Evolutionary conservation across 2,113 vertebrate genomes (phyloP), one percentile per base, ranked within the genome.

Genomic region (Crocuta crocuta): DNA sequence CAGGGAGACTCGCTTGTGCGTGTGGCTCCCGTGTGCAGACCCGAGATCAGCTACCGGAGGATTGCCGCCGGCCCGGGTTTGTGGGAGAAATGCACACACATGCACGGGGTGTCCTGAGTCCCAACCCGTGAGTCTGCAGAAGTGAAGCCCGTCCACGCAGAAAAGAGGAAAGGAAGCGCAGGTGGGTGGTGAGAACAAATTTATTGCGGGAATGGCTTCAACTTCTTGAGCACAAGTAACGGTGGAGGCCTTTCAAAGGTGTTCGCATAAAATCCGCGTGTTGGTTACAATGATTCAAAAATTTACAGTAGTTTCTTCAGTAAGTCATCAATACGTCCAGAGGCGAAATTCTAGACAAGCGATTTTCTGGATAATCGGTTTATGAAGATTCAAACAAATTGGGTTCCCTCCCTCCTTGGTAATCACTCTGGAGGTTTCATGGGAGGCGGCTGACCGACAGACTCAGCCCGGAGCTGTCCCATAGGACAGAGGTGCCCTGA

Each of bases 401-500:
- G 48, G 31, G 31, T 24, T 2, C 21, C 28, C 16, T 50, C 45
- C 12, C 26, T 66, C 39, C 24, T 66, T 17, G 4, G 26, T 15
- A 10, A 68, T 63, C 48, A 24, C 24, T 45, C 43, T 6, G 58
- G 71, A 48, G 26, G 28, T 13, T 78, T 68, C 4, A 11, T 2
- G 23, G 58, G 23, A 24, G 4, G 4, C 23, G 35, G 39, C 58
- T 87, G 63, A 33, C 50, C 28, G 16, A 35, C 33, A 73, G 21
- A 50, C 2, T 28, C 35, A 10, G 28, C 35, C 13, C 2, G 5
- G 81, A 8, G 73, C 53, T 26, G 43, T 35, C 68, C 31, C 33
- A 31, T 5, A 16, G 85, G 33, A 16, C 16, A 5, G 19, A 0
- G 65, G 24, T 21, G 1, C n/a, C 7, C 0, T 5, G 43, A 2